phyloP scores from a whole-genome alignment of 2,888 invertebrate species.

The Yponomeuta malinellus region DNA sequence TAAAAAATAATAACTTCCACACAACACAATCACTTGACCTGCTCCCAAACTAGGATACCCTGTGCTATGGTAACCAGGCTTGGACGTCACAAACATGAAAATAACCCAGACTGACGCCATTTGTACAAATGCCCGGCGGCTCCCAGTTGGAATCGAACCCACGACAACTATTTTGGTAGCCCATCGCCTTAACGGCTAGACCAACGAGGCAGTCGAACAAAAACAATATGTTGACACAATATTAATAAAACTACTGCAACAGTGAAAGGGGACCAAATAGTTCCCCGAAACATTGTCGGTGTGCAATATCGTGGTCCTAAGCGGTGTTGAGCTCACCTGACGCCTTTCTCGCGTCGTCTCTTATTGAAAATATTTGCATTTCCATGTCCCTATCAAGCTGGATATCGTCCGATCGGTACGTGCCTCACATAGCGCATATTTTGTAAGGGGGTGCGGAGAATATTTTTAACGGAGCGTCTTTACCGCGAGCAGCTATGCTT shows the following conservation, averaged over 20 bases:
- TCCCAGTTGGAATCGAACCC: no score
- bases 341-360: slow-evolving; percentile 26
- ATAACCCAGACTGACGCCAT: no score
- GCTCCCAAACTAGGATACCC: no score
- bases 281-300: background rate
- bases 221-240: no score
- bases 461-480: background rate
- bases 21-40: no score
- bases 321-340: slow-evolving; percentile 7
- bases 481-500: background rate
- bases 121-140: no score
- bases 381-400: slow-evolving; percentile 29
- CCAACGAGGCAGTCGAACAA: no score
- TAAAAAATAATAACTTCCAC: no score
- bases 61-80: no score
- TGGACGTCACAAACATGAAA: no score
- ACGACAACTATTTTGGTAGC: no score
- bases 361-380: slow-evolving; percentile 70
- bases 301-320: background rate
- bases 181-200: no score
- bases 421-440: slow-evolving; percentile 5
- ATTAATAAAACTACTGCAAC: background rate
- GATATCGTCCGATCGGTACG: slow-evolving; percentile 16
- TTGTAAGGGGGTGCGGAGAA: background rate
- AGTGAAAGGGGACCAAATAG: background rate